Evolutionary conservation across 2,113 vertebrate species (phyloP), one percentile per base, ranked within the genome.

Genomic region (Gallinago jamesoni): DNA sequence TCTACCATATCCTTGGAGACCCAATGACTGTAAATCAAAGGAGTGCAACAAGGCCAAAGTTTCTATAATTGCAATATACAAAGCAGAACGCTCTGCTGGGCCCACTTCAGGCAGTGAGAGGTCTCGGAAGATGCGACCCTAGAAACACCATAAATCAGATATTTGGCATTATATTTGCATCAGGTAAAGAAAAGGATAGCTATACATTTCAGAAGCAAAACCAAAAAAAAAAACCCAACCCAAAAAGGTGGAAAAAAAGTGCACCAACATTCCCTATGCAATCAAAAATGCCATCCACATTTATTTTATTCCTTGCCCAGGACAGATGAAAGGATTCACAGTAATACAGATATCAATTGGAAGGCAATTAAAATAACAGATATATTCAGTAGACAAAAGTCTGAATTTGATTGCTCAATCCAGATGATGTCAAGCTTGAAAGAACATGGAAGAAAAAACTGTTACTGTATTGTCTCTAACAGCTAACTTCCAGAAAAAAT

Each of bases 41-140:
- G 98, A 99, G 80, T 99, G 99, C 23, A 99, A 92, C 80, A 88
- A 97, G 53, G 99, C 99, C 97, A 99, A 66, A 3, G 98, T 98
- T 97, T 99, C 98, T 41, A 98, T 91, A 39, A 98, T 96, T 41
- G 99, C 98, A 73, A 99, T 96, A 64, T 99, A 99, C 11, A 99
- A 89, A 80, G 99, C 98, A 12, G 98, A 96, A 69, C 98, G 98
- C 93, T 99, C 99, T 20, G 98, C 98, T 53, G 98, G 96, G 83
- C 97, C 98, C 64, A 98, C 91, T 79, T 97, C 98, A 59, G 98
- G 98, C 63, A 99, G 84, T 2, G 98, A 96, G 22, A 98, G 33
- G 89, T 99, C 98, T 94, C 97, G 98, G 89, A 99, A 99, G 93
- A 99, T 98, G 23, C 99, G 98, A 3, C 99, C 99, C 99, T 99